These are phyloP conservation scores for Oreochromis grahami DNA, from an alignment of 2,797 vertebrate species.

Conservation along the genomic window DNA sequence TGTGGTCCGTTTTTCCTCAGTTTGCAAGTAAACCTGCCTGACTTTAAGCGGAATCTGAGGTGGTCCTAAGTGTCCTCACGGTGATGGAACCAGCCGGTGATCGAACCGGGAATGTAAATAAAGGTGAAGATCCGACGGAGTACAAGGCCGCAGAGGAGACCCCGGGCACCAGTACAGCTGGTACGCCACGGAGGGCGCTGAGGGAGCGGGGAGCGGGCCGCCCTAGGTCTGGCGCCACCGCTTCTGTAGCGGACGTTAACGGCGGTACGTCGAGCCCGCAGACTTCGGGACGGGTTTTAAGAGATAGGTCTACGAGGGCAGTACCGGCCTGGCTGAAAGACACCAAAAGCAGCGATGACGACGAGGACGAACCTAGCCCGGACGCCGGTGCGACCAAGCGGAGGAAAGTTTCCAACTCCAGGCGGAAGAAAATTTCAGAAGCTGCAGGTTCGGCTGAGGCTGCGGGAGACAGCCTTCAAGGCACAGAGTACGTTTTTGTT, in stretches of 20 bases:
- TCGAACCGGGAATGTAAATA: conserved; percentile 64
- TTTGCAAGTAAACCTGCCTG: conserved; percentile 49
- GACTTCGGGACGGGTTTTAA: conserved; percentile 72
- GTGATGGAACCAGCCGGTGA: conserved; percentile 71
- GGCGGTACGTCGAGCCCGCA: conserved; percentile 50
- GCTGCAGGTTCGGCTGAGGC: conserved; percentile 49
- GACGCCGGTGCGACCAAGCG: conserved; percentile 75
- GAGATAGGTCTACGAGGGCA: conserved; percentile 77
- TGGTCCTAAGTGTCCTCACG: conserved; percentile 13
- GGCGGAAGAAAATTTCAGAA: conserved; percentile 78
- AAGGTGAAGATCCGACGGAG: conserved; percentile 50
- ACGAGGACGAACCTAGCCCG: conserved; percentile 55
- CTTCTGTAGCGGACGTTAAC: conserved; percentile 57
- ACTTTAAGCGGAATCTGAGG: conserved; percentile 10
- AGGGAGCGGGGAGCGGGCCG: conserved; percentile 69
- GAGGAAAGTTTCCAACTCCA: conserved; percentile 84
- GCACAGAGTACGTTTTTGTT: conserved; percentile 59
- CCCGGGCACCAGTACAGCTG: conserved; percentile 59
- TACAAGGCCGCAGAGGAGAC: conserved; percentile 76
- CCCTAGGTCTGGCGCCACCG: conserved; percentile 59
- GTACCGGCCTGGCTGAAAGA: conserved; percentile 79
- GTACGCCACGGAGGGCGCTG: conserved; percentile 64
- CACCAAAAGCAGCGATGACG: conserved; percentile 65
- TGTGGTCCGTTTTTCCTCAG: conserved; percentile 35
- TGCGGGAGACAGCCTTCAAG: conserved; percentile 54